A percentile compares a stretch with the other conserved stretches of the same genome.
Evolutionary conservation across 2,113 vertebrate species (phyloP).

Genomic region (Otus sunia): DNA sequence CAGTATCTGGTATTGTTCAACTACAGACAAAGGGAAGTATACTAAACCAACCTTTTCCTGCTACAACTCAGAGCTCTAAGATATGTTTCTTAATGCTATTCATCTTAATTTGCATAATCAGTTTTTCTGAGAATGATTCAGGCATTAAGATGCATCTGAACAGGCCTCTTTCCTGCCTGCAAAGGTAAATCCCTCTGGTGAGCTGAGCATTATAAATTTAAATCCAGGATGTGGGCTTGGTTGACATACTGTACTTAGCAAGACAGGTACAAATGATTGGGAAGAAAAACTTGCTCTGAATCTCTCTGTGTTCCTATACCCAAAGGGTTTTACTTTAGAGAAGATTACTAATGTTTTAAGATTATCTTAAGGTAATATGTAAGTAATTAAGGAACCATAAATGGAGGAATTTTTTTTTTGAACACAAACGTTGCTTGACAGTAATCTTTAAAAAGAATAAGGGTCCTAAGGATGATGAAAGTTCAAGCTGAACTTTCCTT

Average conservation of each 20-base stretch:
- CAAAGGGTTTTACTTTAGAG: slow-evolving; percentile 53
- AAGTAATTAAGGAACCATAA: slow-evolving; percentile 27
- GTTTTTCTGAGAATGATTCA: slow-evolving; percentile 61
- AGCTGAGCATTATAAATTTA: slow-evolving; percentile 57
- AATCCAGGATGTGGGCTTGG: slow-evolving; percentile 49
- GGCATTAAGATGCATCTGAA: slow-evolving; percentile 56
- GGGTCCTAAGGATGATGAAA: neutral
- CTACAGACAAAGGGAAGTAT: neutral
- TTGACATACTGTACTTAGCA: slow-evolving; percentile 8
- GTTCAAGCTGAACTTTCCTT: neutral
- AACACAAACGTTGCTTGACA: neutral
- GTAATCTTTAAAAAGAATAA: neutral
- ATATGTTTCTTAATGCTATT: slow-evolving; percentile 22
- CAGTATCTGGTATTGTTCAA: neutral
- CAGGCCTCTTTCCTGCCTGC: slow-evolving; percentile 14
- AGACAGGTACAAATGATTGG: slow-evolving; percentile 52
- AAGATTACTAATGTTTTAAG: slow-evolving; percentile 50
- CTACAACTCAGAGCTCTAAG: neutral
- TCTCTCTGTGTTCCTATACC: neutral
- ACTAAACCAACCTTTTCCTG: neutral
- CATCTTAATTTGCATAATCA: slow-evolving; percentile 56
- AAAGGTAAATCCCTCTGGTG: slow-evolving; percentile 63
- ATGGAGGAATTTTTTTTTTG: neutral
- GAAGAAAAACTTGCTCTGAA: slow-evolving; percentile 32
- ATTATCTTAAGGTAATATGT: slow-evolving; percentile 36